These are phyloP conservation scores for Isaurus tuberculatus DNA, from an alignment of 92 coral and sea anemone genomes.

Conservation along the genomic window DNA sequence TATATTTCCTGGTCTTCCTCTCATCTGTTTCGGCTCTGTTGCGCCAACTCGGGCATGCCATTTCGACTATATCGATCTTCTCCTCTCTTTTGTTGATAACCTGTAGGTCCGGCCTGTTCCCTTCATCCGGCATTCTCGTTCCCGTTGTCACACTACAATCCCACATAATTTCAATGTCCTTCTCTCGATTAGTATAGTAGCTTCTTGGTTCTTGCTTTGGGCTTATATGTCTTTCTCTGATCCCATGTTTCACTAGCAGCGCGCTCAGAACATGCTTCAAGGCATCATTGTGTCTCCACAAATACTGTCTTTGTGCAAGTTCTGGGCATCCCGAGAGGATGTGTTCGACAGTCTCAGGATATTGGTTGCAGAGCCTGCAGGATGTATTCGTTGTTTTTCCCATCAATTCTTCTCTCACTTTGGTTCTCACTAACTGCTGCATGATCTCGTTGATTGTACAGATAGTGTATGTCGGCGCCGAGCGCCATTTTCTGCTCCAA, in stretches of 20 bases:
- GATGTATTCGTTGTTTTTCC: neutral
- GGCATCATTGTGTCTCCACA: slow-evolving; percentile 25
- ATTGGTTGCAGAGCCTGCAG: neutral
- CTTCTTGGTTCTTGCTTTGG: slow-evolving; percentile 4
- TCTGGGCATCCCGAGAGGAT: neutral
- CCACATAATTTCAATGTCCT: slow-evolving; percentile 12
- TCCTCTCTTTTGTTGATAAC: slow-evolving; percentile 2
- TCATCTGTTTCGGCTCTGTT: slow-evolving; percentile 7
- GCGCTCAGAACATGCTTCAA: slow-evolving; percentile 11
- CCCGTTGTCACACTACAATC: neutral
- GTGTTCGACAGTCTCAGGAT: slow-evolving; percentile 1
- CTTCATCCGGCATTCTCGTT: neutral
- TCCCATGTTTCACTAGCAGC: neutral
- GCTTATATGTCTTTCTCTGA: slow-evolving; percentile 15
- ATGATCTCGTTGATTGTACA: slow-evolving; percentile 10
- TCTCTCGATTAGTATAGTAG: neutral
- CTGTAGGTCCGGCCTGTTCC: neutral
- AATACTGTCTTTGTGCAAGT: slow-evolving; percentile 13
- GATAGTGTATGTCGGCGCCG: neutral
- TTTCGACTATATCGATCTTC: neutral
- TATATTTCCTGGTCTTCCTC: neutral
- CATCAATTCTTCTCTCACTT: slow-evolving; percentile 2
- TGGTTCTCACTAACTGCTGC: neutral
- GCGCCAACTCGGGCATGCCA: neutral
- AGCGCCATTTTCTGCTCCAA: neutral